Evolutionary conservation across 2,888 invertebrate genomes (phyloP), one percentile per base, ranked within the genome.

Genomic region (Tridacna gigas): DNA sequence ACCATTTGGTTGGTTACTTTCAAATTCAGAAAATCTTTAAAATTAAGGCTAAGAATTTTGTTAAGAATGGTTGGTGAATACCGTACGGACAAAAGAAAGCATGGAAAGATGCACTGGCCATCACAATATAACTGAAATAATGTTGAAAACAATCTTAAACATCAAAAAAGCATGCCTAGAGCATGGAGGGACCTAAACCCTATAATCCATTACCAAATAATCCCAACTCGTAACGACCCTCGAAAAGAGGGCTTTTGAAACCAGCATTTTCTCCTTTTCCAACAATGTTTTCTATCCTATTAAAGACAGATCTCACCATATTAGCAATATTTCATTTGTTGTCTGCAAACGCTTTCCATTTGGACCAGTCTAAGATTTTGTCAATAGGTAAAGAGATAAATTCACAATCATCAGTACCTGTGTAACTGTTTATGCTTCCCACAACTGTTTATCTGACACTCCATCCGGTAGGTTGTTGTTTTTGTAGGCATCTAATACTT

Each of bases 361-460:
- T 63, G n/a, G n/a, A 15, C 9, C 18, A 15, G 9, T 15, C 63
- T 15, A 9, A 22, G n/a, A n/a, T n/a, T n/a, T n/a, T n/a, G n/a
- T n/a, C n/a, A n/a, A n/a, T n/a, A n/a, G 15, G 15, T 51, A 51
- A 51, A 51, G 15, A 11, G 63, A 63, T n/a, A 63, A 63, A 13
- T n/a, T 25, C 26, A 63, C 4, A 63, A 56, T 56, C 1, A 56
- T 5, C 15, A 20, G 26, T 67, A 67, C 67, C 67, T 77, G 67
- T 48, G 37, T 67, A 51, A 95, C 91, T 86, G 95, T 95, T 90
- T 95, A 95, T 11, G 95, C 95, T 83, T 95, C 90, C 96, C 96
- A 96, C 80, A 96, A 89, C 67, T 95, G 90, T 81, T 92, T 86
- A 86, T 95, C 92, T 7, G 94, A 93, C 15, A 93, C 90, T 11